Evolutionary conservation across 2,113 vertebrate genomes (phyloP).

Genomic region (Amazona vittata): DNA sequence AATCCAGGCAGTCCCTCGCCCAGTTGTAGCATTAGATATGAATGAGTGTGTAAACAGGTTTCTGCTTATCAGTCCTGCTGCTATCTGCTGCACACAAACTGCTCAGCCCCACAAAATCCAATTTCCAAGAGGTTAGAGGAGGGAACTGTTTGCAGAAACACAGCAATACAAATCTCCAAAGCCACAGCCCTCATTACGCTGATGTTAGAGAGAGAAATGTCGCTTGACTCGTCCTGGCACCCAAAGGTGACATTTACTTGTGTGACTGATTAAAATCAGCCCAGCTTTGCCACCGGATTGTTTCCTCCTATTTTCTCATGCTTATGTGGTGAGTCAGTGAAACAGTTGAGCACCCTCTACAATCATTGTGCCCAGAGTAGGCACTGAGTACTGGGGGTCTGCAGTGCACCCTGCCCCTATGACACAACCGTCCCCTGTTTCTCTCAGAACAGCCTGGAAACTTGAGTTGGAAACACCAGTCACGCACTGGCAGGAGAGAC

Average conservation of each 20-base stretch:
- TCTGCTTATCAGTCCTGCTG: slow-evolving; percentile 55
- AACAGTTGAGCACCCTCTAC: accelerated
- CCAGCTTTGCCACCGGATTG: not conserved
- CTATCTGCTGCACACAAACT: slow-evolving; percentile 63
- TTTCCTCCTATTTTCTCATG: not conserved
- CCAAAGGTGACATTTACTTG: slow-evolving; percentile 22
- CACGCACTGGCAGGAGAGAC: not conserved
- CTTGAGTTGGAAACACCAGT: not conserved
- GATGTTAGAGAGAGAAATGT: slow-evolving; percentile 36
- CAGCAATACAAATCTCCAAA: slow-evolving; percentile 50
- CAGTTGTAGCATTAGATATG: not conserved
- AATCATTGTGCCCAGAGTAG: not conserved
- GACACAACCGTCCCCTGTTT: not conserved
- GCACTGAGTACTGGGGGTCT: not conserved
- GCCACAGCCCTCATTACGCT: slow-evolving; percentile 41
- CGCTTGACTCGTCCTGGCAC: slow-evolving; percentile 37
- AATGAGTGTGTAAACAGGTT: slow-evolving; percentile 57
- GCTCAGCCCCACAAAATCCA: slow-evolving; percentile 63
- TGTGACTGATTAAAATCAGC: slow-evolving; percentile 13
- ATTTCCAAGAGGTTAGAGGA: slow-evolving; percentile 63
- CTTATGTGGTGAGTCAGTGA: not conserved
- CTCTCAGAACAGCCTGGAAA: not conserved
- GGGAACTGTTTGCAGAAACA: slow-evolving; percentile 62
- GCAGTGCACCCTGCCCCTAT: not conserved
- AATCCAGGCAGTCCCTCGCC: not conserved